A percentile compares a stretch with the other conserved stretches of the same genome.
phyloP scores from a whole-genome alignment of 2,113 vertebrate genomes.

The Toxostoma redivivum region DNA sequence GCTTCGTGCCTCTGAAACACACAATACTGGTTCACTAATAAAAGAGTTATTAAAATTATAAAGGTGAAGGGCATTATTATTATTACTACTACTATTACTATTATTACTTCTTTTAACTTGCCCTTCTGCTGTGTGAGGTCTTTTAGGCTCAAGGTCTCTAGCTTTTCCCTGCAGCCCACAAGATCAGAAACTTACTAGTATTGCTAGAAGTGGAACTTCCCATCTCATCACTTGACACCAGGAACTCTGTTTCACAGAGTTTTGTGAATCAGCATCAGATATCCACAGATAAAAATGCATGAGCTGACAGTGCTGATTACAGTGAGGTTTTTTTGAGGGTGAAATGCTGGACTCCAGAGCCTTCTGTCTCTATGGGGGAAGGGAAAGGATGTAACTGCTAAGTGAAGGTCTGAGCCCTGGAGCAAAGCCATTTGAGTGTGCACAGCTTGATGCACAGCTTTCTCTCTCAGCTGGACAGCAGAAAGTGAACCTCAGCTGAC shows the following conservation, averaged over 20 bases:
- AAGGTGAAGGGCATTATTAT: neutral
- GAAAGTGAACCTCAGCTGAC: neutral
- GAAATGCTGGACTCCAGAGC: neutral
- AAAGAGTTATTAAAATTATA: neutral
- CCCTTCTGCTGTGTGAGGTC: neutral
- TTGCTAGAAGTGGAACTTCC: neutral
- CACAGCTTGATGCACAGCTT: neutral
- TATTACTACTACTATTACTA: neutral
- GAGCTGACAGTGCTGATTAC: neutral
- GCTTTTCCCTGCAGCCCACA: neutral
- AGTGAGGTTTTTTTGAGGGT: neutral
- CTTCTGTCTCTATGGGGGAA: neutral
- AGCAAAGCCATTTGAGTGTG: neutral
- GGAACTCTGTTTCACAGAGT: fast-evolving
- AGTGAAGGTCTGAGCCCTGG: neutral
- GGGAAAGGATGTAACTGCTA: neutral
- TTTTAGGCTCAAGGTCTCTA: neutral
- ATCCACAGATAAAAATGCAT: neutral
- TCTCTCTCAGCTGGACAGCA: neutral
- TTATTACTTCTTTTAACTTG: neutral
- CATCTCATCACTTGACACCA: neutral
- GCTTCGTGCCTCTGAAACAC: neutral
- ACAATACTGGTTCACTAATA: neutral
- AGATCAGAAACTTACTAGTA: neutral
- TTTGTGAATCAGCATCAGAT: neutral